Evolutionary conservation across 2,888 invertebrate genomes (phyloP).

Genomic region (Parasteatoda lunata): DNA sequence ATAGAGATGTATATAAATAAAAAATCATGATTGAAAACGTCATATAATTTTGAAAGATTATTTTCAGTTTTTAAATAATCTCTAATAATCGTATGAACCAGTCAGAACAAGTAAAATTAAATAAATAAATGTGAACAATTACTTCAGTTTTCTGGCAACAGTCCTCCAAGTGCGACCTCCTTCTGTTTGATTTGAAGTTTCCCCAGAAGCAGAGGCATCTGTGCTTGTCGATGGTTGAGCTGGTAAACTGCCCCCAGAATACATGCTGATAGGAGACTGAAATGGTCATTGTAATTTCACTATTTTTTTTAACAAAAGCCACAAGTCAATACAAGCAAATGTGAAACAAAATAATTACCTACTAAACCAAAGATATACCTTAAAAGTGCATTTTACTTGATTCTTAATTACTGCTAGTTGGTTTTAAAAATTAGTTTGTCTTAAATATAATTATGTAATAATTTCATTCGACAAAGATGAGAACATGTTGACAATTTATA

Average conservation of each 20-base stretch:
- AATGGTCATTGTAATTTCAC: neutral
- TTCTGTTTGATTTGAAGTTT: slow-evolving; percentile 32
- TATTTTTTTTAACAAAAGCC: neutral
- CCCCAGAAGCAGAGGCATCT: slow-evolving; percentile 43
- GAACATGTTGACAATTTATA: too few relatives aligned
- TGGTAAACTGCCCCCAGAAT: slow-evolving; percentile 52
- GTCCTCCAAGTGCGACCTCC: slow-evolving; percentile 44
- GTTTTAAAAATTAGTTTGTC: neutral
- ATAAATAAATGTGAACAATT: neutral
- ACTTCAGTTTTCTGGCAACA: slow-evolving; percentile 59
- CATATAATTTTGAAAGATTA: too few relatives aligned
- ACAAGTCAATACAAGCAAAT: neutral
- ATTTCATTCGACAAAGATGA: too few relatives aligned
- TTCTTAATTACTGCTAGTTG: neutral
- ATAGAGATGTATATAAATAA: too few relatives aligned
- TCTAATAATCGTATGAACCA: too few relatives aligned
- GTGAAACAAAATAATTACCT: neutral
- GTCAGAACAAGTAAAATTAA: neutral
- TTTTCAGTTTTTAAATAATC: too few relatives aligned
- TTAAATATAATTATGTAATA: neutral
- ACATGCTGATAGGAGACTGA: slow-evolving; percentile 55
- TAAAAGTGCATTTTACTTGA: neutral
- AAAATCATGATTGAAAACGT: too few relatives aligned
- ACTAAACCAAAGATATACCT: neutral
- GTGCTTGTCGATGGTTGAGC: slow-evolving; percentile 52